Base-by-base conservation (phyloP, 2,797 vertebrate genomes). In the Margarornis squamiger region DNA sequence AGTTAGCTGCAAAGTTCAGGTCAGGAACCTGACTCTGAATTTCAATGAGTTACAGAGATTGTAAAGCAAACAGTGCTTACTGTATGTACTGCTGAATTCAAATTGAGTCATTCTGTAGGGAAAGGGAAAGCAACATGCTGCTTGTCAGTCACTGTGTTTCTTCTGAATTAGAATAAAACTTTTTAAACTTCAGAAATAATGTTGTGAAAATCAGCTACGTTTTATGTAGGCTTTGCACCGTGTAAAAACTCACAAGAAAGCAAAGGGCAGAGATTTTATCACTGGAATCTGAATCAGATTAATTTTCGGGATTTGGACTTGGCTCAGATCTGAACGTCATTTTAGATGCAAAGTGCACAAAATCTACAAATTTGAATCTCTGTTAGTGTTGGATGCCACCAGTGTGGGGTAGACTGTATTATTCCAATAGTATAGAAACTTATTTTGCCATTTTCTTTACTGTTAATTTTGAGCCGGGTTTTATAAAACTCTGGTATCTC, bases 251-350 rank as follows among this genome's bases (percentile, higher is more conserved):
- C 39, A 68, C 62, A 78, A 62, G 70, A 65, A 83, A 83, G 34
- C 65, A 78, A 77, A 93, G 58, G 89, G 58, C 81, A 93, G 72
- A 86, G 76, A 68, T 92, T 84, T 86, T 85, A 34, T 91, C 48
- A 46, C 48, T 63, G 45, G 48, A 82, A 66, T 59, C 32, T 63
- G 78, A 92, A 77, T 88, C 32, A 66, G 45, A 68, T 57, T 85
- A 1, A 41, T 83, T 86, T 83, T 59, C 34, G 75, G 21, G 18
- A 54, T 94, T 86, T 88, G 63, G 26, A 27, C 27, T 49, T 57
- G 34, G 7, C 34, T 80, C 57, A 54, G 54, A 51, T 75, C 46
- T 75, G 43, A 72, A 29, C 58, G 16, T 59, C 27, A 36, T 80
- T 90, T 95, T 71, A 92, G 61, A 75, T 77, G 36, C 17, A 32